Percentiles rank a stretch among this genome's conserved stretches.
Evolutionary conservation across 2,113 vertebrate genomes (phyloP).

Genomic region (Limanda limanda): DNA sequence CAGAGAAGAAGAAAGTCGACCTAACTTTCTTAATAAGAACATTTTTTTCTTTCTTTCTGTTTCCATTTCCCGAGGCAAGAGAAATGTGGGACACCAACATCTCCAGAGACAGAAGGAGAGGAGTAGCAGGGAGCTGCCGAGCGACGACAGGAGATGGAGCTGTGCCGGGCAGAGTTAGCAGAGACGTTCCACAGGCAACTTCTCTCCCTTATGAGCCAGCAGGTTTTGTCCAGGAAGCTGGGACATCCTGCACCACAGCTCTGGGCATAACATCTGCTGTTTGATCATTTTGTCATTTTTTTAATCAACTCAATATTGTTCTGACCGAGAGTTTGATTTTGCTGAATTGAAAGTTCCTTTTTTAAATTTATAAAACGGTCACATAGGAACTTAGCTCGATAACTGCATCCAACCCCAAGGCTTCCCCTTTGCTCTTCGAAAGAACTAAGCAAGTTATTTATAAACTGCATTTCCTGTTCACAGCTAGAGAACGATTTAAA

Average conservation of each 20-base stretch:
- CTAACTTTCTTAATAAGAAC: too few species aligned
- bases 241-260: not conserved
- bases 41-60: too few species aligned
- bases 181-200: not conserved
- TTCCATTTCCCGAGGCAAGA: too few species aligned
- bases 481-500: constrained; percentile 55
- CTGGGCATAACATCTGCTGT: not conserved
- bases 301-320: not conserved
- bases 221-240: not conserved
- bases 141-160: not conserved
- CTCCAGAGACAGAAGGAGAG: not conserved
- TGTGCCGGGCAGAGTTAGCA: not conserved
- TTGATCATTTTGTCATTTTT: not conserved
- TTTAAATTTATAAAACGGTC: too few species aligned
- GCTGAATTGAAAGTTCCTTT: not conserved
- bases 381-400: constrained; percentile 19
- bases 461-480: constrained; percentile 78
- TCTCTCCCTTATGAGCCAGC: not conserved
- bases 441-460: constrained; percentile 76
- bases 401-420: constrained; percentile 19
- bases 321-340: not conserved
- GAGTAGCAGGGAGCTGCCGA: not conserved
- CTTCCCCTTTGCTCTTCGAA: constrained; percentile 50
- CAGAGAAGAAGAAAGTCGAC: too few species aligned
- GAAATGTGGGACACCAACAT: too few species aligned